Evolutionary conservation across 2,888 invertebrate genomes (phyloP), one percentile per base, ranked within the genome.

Genomic region (Taenaris catops): DNA sequence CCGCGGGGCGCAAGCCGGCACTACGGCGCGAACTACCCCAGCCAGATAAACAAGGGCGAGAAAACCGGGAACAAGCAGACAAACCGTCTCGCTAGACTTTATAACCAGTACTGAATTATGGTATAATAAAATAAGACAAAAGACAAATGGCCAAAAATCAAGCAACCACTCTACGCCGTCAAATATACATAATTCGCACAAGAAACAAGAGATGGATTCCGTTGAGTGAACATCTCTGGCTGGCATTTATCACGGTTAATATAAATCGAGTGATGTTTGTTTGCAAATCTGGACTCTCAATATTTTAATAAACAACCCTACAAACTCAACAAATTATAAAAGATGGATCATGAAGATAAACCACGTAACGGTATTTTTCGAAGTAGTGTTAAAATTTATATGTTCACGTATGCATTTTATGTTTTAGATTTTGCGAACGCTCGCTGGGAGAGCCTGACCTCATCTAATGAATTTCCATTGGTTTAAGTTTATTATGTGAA

Each of bases 81-180:
- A 84, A 76, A 78, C 81, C 81, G 86, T 86, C 86, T 83, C 83
- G 75, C 73, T 74, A 63, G 65, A 71, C 69, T 71, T 72, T 71
- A 68, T 68, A 63, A 65, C 65, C 60, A 58, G 59, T 55, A 60
- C 65, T 64, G 63, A 71, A 62, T 68, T 72, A 72, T 67, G 59
- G 60, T 55, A 62, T 74, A 70, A 75, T 76, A 76, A 75, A 78
- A 78, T 75, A 80, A 79, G 67, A 71, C 76, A 76, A 76, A 76
- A 79, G 72, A 70, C 62, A 65, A 63, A 72, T 68, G 64, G 62
- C 67, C 57, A 46, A 48, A 49, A 41, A 51, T 50, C 44, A 57
- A 46, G 39, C 44, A 46, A 38, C 38, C 41, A 46, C 40, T 45
- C 44, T 44, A 52, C 49, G 38, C 49, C 52, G 53, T 55, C 51